Evolutionary conservation across 2,113 vertebrate species (phyloP), one percentile per base, ranked within the genome.

Genomic region (Theropithecus gelada): DNA sequence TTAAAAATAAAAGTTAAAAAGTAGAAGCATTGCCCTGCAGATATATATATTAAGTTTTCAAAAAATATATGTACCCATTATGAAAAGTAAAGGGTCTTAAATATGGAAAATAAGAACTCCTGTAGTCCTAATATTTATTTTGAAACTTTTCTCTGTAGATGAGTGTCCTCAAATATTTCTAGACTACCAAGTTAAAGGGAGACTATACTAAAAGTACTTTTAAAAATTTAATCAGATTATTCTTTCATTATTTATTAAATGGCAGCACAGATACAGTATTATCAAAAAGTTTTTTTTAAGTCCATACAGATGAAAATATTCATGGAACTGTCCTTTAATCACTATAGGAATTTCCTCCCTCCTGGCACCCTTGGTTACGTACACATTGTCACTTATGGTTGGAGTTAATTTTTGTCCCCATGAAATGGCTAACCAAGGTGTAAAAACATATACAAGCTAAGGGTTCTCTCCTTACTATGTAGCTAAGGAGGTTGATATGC

Each of bases 361-460:
- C 35, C 40, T 52, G 35, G 75, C 55, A 75, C 76, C 85, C 25
- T 75, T 35, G 16, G 0, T 78, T 66, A 14, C 85, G 88, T 45
- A 82, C 17, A 80, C 5, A 52, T 92, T 81, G 88, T 83, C 17
- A 20, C 96, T 55, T 8, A 43, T 61, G 43, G 1, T 79, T 89
- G 17, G 13, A 95, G 43, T 93, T 92, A 92, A 72, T 75, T 90
- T 96, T 68, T 64, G 14, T 91, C 55, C 61, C 59, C 43, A 57
- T 75, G 40, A 88, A 61, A 96, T 97, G 86, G 14, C 59, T 91
- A 93, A 89, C 40, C 59, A 91, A 91, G 30, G 4, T 10, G 0
- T 70, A 52, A 94, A 97, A 89, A 35, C 20, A 97, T 92, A 27
- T 0, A 12, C 3, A 96, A 89, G 10, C 43, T 97, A 75, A 88